These are phyloP conservation scores for Chloroceryle amazona DNA, from an alignment of 2,797 vertebrate genomes.

Conservation along the genomic window DNA sequence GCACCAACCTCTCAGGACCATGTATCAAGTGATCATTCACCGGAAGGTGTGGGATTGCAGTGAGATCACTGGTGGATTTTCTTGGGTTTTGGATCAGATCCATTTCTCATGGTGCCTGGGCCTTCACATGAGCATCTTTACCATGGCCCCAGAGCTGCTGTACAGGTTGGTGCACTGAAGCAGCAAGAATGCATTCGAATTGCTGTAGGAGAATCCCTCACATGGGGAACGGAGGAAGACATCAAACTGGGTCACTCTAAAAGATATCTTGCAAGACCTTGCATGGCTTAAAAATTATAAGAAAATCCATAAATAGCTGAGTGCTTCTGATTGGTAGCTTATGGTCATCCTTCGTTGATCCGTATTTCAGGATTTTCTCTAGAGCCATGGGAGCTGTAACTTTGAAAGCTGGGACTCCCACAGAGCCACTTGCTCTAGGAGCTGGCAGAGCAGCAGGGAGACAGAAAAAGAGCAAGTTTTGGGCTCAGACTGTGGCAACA, in stretches of 20 bases:
- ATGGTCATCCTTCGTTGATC: rapidly evolving
- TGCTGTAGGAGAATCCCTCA: rapidly evolving
- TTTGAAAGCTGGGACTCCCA: not conserved
- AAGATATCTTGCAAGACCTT: not conserved
- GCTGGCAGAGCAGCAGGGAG: not conserved
- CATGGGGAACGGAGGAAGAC: not conserved
- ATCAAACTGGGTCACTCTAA: not conserved
- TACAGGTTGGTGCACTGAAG: not conserved
- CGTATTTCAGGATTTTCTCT: not conserved
- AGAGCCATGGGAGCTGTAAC: rapidly evolving
- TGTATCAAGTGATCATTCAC: not conserved
- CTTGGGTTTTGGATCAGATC: not conserved
- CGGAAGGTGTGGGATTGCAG: not conserved
- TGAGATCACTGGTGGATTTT: not conserved
- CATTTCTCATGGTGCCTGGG: not conserved
- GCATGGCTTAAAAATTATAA: not conserved
- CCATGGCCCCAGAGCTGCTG: rapidly evolving
- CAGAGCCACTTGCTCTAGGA: not conserved
- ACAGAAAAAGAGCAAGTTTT: not conserved
- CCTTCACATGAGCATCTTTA: not conserved
- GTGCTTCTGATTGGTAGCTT: not conserved
- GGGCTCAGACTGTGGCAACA: not conserved
- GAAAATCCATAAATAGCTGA: not conserved
- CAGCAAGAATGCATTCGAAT: not conserved
- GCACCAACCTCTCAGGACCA: not conserved